A percentile compares a stretch with the other conserved stretches of the same genome.
These are phyloP conservation scores for Cyanoliseus patagonus DNA, from an alignment of 2,113 vertebrate genomes.

Conservation along the genomic window DNA sequence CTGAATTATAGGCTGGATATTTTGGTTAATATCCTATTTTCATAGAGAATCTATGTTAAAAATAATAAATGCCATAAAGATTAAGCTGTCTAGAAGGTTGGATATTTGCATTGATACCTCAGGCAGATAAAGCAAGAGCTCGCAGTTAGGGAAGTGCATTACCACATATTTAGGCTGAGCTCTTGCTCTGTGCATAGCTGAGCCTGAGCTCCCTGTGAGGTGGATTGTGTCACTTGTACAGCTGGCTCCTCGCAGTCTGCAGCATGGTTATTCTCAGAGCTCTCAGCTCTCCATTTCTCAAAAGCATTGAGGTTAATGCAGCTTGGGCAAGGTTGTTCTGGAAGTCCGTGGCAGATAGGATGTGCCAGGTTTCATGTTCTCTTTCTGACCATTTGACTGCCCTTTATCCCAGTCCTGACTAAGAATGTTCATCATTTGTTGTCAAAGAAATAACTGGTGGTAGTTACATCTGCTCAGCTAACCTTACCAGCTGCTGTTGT, in stretches of 20 bases:
- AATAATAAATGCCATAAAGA: neutral
- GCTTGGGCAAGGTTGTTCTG: neutral
- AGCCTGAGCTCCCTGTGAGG: neutral
- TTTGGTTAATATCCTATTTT: neutral
- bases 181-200: neutral
- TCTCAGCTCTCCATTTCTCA: neutral
- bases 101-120: neutral
- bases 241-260: neutral
- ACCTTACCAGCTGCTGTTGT: neutral
- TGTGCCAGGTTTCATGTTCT: neutral
- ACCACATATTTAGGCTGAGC: neutral
- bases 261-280: rapidly evolving
- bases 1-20: neutral
- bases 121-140: neutral
- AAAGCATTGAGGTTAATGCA: neutral
- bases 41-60: neutral
- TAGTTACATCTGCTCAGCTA: neutral
- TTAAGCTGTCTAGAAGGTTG: neutral
- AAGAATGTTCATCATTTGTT: neutral
- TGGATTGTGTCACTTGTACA: neutral
- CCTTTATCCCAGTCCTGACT: neutral
- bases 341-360: neutral
- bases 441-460: neutral
- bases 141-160: neutral
- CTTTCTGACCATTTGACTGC: neutral